Evolutionary conservation across 53 echinoderm and acorn worm genomes (phyloP).

Genomic region (Patiria pectinifera): DNA sequence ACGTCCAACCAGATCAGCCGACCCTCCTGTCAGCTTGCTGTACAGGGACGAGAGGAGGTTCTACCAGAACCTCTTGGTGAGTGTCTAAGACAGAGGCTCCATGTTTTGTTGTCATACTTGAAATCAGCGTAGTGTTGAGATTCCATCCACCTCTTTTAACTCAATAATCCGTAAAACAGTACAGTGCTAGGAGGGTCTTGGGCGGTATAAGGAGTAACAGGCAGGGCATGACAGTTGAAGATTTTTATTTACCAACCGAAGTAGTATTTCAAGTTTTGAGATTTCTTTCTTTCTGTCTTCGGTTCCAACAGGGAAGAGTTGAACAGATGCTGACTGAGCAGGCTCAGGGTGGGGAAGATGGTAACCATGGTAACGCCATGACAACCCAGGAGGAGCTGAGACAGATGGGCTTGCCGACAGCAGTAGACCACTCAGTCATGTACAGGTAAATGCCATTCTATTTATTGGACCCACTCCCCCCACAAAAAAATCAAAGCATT

Average conservation of each 20-base stretch:
- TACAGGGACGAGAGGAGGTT: conserved; percentile 83
- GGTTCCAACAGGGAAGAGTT: conserved; percentile 76
- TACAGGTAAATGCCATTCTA: conserved; percentile 53
- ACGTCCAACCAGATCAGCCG: not conserved
- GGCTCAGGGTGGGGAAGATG: not conserved
- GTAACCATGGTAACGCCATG: conserved; percentile 14
- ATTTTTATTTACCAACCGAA: too few species aligned
- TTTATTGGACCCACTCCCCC: not conserved
- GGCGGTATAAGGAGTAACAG: too few species aligned
- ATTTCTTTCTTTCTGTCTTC: not conserved
- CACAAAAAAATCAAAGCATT: not conserved
- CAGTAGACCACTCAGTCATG: conserved; percentile 36
- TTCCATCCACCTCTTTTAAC: too few species aligned
- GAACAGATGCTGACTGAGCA: conserved; percentile 74
- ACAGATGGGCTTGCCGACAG: conserved; percentile 49
- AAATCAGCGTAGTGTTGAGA: not conserved
- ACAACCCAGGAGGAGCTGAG: conserved; percentile 51
- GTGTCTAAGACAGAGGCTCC: not conserved
- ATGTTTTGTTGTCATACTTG: not conserved
- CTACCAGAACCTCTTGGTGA: conserved; percentile 91
- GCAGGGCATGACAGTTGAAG: too few species aligned
- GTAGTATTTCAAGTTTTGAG: not conserved
- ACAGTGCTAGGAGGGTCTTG: too few species aligned
- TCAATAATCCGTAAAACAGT: too few species aligned
- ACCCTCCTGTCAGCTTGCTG: conserved; percentile 76